Base-by-base conservation (phyloP, 1,140 invertebrate genomes). In the Drosophila trapezifrons region DNA sequence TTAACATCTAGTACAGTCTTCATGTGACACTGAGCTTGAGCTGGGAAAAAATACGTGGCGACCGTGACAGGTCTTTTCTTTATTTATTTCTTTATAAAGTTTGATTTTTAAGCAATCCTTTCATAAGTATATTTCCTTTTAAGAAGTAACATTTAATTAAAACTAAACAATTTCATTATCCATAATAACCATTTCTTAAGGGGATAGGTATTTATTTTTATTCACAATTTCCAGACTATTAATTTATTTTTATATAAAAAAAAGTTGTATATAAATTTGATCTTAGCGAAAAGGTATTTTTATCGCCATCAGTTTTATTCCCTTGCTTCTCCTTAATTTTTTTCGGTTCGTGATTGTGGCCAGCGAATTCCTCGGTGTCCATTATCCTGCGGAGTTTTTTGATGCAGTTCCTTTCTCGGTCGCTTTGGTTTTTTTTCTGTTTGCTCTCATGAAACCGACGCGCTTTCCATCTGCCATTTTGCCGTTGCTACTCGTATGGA, bases 301-400 rank as follows among this genome's bases (percentile, higher is more conserved):
- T n/a, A 3, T 17, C 2, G 10, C 6, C 20, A 5, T 7, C 9
- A 10, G 15, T 17, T 22, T 52, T 40, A 13, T 15, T 18, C 7
- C 42, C 13, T n/a, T 15, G 37, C 38, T n/a, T 9, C 55, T 62
- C 42, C 18, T 29, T 57, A 25, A 54, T 70, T 77, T 67, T 57
- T 83, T 83, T 29, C 69, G 42, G 27, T 35, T 35, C 27, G 37
- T 57, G 47, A 38, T 54, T 47, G 43, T 45, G 62, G 51, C 56
- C 56, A 62, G 37, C n/a, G 59, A 77, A 82, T 82, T 82, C 80
- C 79, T 59, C 56, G 74, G 75, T 82, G 79, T 82, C 79, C 79
- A 82, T 82, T 82, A 82, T 82, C 79, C 57, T 51, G 62, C 60
- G 17, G 25, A 56, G 55, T 67, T 59, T 67, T 67, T 69, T 64